Evolutionary conservation across 92 coral and sea anemone genomes (phyloP).

Genomic region (Bergia puertoricense): DNA sequence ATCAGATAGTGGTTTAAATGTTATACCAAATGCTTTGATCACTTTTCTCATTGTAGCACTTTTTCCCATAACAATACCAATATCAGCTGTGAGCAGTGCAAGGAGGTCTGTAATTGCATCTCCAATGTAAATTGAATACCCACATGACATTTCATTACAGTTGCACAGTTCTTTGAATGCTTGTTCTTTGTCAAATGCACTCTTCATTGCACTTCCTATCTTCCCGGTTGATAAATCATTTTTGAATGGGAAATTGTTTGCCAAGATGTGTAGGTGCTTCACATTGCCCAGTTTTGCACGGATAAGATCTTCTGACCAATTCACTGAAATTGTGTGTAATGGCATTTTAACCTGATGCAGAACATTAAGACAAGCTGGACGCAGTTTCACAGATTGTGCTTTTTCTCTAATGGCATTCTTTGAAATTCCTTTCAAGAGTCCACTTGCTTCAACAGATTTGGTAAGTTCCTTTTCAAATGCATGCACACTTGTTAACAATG

Average conservation of each 20-base stretch:
- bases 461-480: slow-evolving; percentile 58
- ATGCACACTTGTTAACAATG: slow-evolving; percentile 64
- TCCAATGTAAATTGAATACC: slow-evolving; percentile 83
- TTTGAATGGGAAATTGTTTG: slow-evolving; percentile 73
- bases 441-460: slow-evolving; percentile 77
- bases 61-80: slow-evolving; percentile 89
- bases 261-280: slow-evolving; percentile 67
- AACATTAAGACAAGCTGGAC: slow-evolving; percentile 77
- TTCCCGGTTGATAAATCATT: slow-evolving; percentile 70
- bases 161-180: slow-evolving; percentile 59
- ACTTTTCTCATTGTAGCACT: slow-evolving; percentile 71
- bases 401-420: slow-evolving; percentile 57
- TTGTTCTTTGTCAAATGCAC: slow-evolving; percentile 85
- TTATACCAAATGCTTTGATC: slow-evolving; percentile 83
- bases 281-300: slow-evolving; percentile 71
- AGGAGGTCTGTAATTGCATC: slow-evolving; percentile 90
- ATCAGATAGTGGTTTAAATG: slow-evolving; percentile 65
- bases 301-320: slow-evolving; percentile 90
- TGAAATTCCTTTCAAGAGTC: slow-evolving; percentile 79
- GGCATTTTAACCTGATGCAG: slow-evolving; percentile 75
- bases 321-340: slow-evolving; percentile 80
- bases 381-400: slow-evolving; percentile 70
- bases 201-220: slow-evolving; percentile 58
- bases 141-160: slow-evolving; percentile 35
- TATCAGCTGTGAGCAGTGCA: slow-evolving; percentile 75